Evolutionary conservation across 2,113 vertebrate species (phyloP).

Genomic region (Platichthys stellatus): DNA sequence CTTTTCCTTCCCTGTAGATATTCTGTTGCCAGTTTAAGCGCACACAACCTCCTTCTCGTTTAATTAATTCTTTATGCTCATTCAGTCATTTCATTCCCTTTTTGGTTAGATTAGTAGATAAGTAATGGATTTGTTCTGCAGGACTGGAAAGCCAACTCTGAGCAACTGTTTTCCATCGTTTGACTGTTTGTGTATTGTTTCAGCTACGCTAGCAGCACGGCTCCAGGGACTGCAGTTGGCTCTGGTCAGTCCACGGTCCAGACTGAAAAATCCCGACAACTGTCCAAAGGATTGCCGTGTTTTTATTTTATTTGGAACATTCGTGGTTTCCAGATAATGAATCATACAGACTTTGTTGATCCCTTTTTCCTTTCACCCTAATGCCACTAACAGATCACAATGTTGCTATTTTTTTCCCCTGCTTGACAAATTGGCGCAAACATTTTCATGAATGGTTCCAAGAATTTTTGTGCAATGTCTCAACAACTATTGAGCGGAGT

Average conservation of each 20-base stretch:
- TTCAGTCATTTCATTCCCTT: conserved; percentile 13
- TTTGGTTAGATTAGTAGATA: conserved; percentile 1
- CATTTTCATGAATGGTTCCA: too few relatives aligned
- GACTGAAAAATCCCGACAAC: not conserved
- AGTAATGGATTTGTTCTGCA: not conserved
- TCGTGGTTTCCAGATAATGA: not conserved
- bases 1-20: not conserved
- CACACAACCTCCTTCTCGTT: not conserved
- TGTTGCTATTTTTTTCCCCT: too few relatives aligned
- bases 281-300: not conserved
- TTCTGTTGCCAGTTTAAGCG: not conserved
- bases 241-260: too few relatives aligned
- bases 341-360: too few relatives aligned
- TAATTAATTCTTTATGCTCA: not conserved
- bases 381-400: too few relatives aligned
- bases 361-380: too few relatives aligned
- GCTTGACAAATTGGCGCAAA: too few relatives aligned
- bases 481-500: not conserved
- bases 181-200: not conserved
- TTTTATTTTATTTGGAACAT: not conserved
- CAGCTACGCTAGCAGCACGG: not conserved
- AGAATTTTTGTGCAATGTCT: not conserved
- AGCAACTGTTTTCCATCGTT: not conserved
- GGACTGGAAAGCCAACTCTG: not conserved
- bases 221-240: too few relatives aligned